These are phyloP conservation scores for Ophioninae sp. DNA, from an alignment of 2,888 invertebrate genomes.

Conservation along the genomic window DNA sequence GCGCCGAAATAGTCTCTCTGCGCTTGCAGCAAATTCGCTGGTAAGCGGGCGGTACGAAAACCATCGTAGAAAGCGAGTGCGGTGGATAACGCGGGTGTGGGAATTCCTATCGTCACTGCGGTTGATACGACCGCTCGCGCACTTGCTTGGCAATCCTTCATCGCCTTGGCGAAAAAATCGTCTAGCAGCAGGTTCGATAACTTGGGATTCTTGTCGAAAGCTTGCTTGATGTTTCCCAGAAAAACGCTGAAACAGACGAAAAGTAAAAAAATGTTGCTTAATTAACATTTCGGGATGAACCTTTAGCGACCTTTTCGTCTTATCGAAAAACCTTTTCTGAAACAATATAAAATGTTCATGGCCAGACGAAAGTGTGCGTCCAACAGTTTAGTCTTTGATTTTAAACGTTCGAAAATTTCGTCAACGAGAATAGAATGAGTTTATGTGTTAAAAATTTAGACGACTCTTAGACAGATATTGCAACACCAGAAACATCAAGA, in stretches of 20 bases:
- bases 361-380: too few species aligned
- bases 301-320: background rate
- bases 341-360: too few species aligned
- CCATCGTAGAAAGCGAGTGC: conserved; percentile 99
- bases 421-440: too few species aligned
- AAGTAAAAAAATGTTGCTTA: background rate
- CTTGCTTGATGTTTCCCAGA: conserved; percentile 94
- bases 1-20: conserved; percentile 99
- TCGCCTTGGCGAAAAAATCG: conserved; percentile 94
- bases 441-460: too few species aligned
- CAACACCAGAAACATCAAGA: background rate
- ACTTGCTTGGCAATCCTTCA: conserved; percentile 90
- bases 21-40: conserved; percentile 98
- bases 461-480: background rate
- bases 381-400: too few species aligned
- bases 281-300: background rate
- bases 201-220: conserved; percentile 94
- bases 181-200: conserved; percentile 94
- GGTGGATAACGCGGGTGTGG: conserved; percentile 95
- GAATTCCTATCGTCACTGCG: conserved; percentile 90
- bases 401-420: too few species aligned
- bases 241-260: conserved; percentile 85
- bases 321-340: background rate
- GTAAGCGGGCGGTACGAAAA: conserved; percentile 91
- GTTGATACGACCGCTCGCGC: conserved; percentile 92